phyloP scores from a whole-genome alignment of 2,797 vertebrate species.

The Leptodactylus fallax region DNA sequence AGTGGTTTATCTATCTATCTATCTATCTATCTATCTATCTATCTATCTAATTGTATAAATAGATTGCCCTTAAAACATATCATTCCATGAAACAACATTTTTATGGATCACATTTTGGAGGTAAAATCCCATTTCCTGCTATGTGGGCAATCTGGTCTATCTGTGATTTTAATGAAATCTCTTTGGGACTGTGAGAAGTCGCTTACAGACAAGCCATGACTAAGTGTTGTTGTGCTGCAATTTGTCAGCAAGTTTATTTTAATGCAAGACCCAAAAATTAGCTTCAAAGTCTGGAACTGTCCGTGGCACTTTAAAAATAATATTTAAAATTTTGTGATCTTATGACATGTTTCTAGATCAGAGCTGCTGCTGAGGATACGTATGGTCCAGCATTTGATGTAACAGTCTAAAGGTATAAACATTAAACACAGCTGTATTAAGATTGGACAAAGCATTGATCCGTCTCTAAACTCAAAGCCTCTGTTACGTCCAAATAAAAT shows the following conservation, averaged over 20 bases:
- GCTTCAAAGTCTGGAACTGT: conserved; percentile 15
- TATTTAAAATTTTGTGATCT: conserved; percentile 38
- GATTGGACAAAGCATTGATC: conserved; percentile 53
- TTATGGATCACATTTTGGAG: neutral
- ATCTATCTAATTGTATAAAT: too few relatives aligned
- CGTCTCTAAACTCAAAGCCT: conserved; percentile 31
- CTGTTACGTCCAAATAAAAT: conserved; percentile 33
- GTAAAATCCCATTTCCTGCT: neutral
- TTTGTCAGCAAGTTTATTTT: conserved; percentile 38
- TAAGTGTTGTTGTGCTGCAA: neutral
- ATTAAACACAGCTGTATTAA: conserved; percentile 60
- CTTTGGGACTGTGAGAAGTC: neutral
- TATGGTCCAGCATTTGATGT: conserved; percentile 16
- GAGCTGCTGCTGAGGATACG: conserved; percentile 15
- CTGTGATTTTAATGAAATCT: neutral
- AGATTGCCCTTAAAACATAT: too few relatives aligned
- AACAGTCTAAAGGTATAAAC: conserved; percentile 21
- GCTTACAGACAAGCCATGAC: neutral
- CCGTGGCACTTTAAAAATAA: conserved; percentile 32
- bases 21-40: neutral
- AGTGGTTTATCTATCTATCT: neutral
- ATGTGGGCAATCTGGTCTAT: neutral
- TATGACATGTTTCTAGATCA: conserved; percentile 9
- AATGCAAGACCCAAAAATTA: neutral
- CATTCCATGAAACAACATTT: too few relatives aligned